phyloP scores from a whole-genome alignment of 2,113 vertebrate genomes.

The Corythaeola cristata region DNA sequence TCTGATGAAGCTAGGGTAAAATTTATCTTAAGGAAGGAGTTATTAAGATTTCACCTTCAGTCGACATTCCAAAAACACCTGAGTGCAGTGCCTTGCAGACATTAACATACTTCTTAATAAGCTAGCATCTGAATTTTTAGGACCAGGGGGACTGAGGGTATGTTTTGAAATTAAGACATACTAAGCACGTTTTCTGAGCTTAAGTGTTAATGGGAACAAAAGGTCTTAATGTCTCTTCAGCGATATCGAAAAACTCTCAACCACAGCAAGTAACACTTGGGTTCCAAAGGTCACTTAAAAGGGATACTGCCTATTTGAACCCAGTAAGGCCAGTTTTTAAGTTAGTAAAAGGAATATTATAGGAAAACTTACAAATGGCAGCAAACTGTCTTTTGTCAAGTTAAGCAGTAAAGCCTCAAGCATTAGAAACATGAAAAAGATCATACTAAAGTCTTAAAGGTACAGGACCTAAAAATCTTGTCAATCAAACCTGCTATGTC shows the following conservation, averaged over 20 bases:
- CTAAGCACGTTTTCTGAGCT: conserved; percentile 25
- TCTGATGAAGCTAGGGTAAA: conserved; percentile 3
- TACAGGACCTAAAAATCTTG: conserved; percentile 78
- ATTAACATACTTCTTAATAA: background rate
- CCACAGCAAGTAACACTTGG: conserved; percentile 82
- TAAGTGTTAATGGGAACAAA: conserved; percentile 47
- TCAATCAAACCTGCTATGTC: conserved; percentile 74
- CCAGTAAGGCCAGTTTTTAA: conserved; percentile 79
- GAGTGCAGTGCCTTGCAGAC: background rate
- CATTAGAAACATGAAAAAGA: conserved; percentile 80
- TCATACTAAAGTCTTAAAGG: conserved; percentile 77
- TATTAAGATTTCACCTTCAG: background rate
- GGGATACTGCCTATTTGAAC: conserved; percentile 79
- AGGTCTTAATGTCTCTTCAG: conserved; percentile 52
- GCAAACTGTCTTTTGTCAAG: conserved; percentile 75
- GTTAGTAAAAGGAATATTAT: conserved; percentile 76
- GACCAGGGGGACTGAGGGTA: background rate
- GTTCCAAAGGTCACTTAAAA: conserved; percentile 84
- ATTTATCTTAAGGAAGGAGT: background rate
- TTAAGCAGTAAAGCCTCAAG: conserved; percentile 76
- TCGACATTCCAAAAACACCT: background rate
- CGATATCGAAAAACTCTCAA: conserved; percentile 63
- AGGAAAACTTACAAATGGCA: conserved; percentile 83
- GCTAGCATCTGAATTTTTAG: conserved; percentile 9
- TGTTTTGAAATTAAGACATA: conserved; percentile 65